These are phyloP conservation scores for Cyaniris semiargus DNA, from an alignment of 2,888 invertebrate genomes.

Conservation along the genomic window DNA sequence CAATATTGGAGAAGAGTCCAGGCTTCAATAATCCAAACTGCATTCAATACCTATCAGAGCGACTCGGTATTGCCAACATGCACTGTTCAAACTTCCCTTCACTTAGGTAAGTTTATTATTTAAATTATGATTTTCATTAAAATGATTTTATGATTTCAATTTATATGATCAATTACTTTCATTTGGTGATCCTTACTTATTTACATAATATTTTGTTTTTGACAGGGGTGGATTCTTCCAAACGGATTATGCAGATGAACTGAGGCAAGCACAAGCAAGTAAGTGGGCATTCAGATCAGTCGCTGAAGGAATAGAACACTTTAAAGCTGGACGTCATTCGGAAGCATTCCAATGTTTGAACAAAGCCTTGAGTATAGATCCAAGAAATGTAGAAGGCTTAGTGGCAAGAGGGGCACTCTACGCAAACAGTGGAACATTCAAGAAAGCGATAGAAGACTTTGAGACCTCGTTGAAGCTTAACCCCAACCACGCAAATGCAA, in stretches of 20 bases:
- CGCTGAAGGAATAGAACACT: conserved; percentile 96
- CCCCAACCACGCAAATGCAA: conserved; percentile 94
- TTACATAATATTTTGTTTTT: conserved; percentile 18
- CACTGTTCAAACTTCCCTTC: conserved; percentile 86
- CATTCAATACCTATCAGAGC: conserved; percentile 89
- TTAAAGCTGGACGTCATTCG: conserved; percentile 94
- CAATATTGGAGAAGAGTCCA: conserved; percentile 89
- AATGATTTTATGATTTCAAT: too few relatives aligned
- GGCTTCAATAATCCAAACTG: conserved; percentile 95
- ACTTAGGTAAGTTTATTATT: conserved; percentile 77
- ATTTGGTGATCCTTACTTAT: not conserved
- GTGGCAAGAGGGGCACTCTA: conserved; percentile 95
- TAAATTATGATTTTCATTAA: too few relatives aligned
- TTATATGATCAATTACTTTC: too few relatives aligned
- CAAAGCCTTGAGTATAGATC: conserved; percentile 95
- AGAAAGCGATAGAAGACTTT: conserved; percentile 96
- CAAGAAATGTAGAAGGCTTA: conserved; percentile 94
- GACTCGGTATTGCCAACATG: conserved; percentile 85
- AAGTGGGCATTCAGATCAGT: conserved; percentile 97
- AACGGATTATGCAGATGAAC: conserved; percentile 89
- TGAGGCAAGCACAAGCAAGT: conserved; percentile 94
- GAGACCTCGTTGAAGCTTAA: conserved; percentile 94
- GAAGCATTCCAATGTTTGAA: conserved; percentile 97
- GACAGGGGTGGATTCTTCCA: conserved; percentile 87
- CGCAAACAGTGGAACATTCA: conserved; percentile 96